phyloP scores from a whole-genome alignment of 1,140 invertebrate genomes.

The Orussus abietinus region DNA sequence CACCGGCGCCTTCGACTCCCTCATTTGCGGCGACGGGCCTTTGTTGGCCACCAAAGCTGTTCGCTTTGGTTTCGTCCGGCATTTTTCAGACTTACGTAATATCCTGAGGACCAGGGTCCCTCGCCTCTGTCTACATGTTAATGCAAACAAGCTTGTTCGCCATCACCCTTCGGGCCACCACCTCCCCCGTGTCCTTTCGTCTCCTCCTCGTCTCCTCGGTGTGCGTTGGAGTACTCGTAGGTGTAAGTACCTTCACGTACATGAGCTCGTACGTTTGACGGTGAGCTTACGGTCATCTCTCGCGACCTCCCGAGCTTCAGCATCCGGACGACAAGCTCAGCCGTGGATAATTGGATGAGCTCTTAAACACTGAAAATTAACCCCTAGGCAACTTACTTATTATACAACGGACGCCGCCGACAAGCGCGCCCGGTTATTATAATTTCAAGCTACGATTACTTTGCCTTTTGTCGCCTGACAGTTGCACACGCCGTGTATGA shows the following conservation, averaged over 20 bases:
- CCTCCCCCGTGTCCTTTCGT: conserved; percentile 1
- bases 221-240: too few relatives aligned
- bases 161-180: neutral
- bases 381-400: conserved; percentile 48
- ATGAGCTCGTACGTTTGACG: conserved; percentile 1
- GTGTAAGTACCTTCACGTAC: neutral
- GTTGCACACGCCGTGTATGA: conserved; percentile 22
- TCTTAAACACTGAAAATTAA: conserved; percentile 47
- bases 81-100: conserved; percentile 49
- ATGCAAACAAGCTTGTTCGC: conserved; percentile 30
- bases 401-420: conserved; percentile 28
- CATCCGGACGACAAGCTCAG: conserved; percentile 28
- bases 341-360: conserved; percentile 45
- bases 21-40: conserved; percentile 40
- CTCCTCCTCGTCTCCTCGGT: conserved; percentile 7
- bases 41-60: conserved; percentile 29
- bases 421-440: conserved; percentile 37
- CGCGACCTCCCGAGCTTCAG: too few relatives aligned
- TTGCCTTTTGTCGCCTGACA: conserved; percentile 41
- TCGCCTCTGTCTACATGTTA: conserved; percentile 20
- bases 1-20: conserved; percentile 40
- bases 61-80: conserved; percentile 40
- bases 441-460: conserved; percentile 50
- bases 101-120: conserved; percentile 36
- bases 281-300: conserved; percentile 1